phyloP scores from a whole-genome alignment of 2,888 invertebrate genomes.

The Nemoura dubitans region DNA sequence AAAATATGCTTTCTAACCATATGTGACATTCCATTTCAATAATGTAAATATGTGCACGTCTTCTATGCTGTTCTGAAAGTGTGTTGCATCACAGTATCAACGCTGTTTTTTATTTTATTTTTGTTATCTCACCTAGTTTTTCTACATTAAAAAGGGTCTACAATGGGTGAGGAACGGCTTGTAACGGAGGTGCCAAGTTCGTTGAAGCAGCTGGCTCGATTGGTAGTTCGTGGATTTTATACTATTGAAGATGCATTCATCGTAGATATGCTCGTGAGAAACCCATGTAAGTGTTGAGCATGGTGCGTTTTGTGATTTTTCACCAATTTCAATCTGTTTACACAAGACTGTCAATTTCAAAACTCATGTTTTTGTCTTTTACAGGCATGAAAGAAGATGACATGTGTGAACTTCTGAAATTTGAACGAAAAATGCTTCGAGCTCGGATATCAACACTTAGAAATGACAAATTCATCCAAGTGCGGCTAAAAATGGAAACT shows the following conservation, averaged over 20 bases:
- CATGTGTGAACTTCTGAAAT: conserved; percentile 88
- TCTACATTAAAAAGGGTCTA: neutral
- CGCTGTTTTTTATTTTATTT: neutral
- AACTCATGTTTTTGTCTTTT: conserved; percentile 46
- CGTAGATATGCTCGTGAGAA: conserved; percentile 93
- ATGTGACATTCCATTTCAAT: no score
- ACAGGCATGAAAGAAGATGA: conserved; percentile 89
- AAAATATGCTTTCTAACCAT: no score
- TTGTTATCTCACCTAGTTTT: neutral
- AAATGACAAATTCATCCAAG: conserved; percentile 94
- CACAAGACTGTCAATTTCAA: neutral
- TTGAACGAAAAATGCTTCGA: conserved; percentile 92
- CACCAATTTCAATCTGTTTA: neutral
- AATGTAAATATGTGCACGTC: no score
- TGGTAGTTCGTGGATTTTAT: conserved; percentile 94
- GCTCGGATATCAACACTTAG: conserved; percentile 85
- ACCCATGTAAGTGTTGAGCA: conserved; percentile 77
- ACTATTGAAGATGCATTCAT: conserved; percentile 92
- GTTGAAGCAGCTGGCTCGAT: conserved; percentile 88
- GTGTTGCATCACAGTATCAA: no score
- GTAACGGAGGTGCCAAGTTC: conserved; percentile 94
- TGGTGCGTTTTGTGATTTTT: neutral
- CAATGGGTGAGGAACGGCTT: conserved; percentile 76
- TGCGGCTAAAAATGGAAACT: conserved; percentile 93
- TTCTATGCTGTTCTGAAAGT: no score